Conservation (phyloP, 2,113 vertebrate species). For the Leptosomus discolor region DNA sequence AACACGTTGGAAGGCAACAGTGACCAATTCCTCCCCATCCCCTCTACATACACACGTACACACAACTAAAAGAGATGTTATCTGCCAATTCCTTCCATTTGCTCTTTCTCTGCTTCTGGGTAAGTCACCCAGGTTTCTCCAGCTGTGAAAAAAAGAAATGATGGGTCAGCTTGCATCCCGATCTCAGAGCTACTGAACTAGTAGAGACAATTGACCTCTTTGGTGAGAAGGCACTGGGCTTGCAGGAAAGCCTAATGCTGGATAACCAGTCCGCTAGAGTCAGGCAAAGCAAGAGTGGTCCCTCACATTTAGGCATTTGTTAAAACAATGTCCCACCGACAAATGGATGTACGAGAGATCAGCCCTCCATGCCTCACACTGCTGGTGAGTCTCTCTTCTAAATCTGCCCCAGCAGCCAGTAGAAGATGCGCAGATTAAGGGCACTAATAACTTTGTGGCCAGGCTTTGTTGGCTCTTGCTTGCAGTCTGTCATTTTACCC, state of each 20-base stretch:
- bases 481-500: neutral
- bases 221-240: neutral
- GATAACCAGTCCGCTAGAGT: neutral
- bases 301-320: neutral
- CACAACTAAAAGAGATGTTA: neutral
- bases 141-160: neutral
- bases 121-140: neutral
- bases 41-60: neutral
- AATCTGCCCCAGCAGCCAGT: neutral
- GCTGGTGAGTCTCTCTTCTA: neutral
- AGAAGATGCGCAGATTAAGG: neutral
- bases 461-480: neutral
- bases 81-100: neutral
- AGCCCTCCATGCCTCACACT: neutral
- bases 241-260: neutral
- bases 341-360: neutral
- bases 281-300: neutral
- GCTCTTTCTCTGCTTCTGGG: neutral
- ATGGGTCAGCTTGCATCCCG: neutral
- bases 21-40: rapidly evolving
- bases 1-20: neutral
- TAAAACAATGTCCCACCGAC: neutral
- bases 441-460: neutral
- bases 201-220: neutral
- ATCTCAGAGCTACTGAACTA: neutral